These are phyloP conservation scores for Athalia rosae DNA, from an alignment of 2,888 invertebrate species.

Conservation along the genomic window DNA sequence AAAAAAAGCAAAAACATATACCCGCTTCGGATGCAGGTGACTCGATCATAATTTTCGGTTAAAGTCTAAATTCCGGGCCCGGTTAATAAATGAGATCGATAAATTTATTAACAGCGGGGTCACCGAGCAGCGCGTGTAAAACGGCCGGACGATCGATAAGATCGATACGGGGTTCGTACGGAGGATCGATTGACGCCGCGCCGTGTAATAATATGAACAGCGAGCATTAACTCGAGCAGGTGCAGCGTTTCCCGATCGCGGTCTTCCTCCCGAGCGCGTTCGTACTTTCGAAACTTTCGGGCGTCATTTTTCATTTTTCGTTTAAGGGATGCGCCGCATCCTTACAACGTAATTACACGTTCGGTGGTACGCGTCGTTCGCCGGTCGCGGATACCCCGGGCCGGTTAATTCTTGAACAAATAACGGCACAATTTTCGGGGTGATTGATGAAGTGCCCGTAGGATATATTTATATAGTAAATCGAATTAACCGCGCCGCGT, in stretches of 20 bases:
- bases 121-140: no score
- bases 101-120: no score
- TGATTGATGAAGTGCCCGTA: slow-evolving; percentile 42
- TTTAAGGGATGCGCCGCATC: slow-evolving; percentile 26
- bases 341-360: slow-evolving; percentile 44
- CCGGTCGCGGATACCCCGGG: slow-evolving; percentile 16
- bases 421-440: slow-evolving; percentile 46
- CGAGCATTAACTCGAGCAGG: slow-evolving; percentile 16
- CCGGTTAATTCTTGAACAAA: slow-evolving; percentile 42
- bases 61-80: no score
- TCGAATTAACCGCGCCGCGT: slow-evolving; percentile 1
- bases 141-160: no score
- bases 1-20: no score
- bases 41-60: no score
- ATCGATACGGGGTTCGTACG: no score
- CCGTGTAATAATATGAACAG: neutral
- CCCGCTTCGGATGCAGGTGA: no score
- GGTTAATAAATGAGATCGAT: no score
- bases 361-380: slow-evolving; percentile 14
- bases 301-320: slow-evolving; percentile 40
- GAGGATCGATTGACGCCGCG: no score
- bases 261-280: neutral
- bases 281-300: slow-evolving; percentile 26
- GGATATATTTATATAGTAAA: neutral
- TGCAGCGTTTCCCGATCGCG: neutral